These are phyloP conservation scores for Porites lutea DNA, from an alignment of 64 coral and sea anemone genomes.

Conservation along the genomic window DNA sequence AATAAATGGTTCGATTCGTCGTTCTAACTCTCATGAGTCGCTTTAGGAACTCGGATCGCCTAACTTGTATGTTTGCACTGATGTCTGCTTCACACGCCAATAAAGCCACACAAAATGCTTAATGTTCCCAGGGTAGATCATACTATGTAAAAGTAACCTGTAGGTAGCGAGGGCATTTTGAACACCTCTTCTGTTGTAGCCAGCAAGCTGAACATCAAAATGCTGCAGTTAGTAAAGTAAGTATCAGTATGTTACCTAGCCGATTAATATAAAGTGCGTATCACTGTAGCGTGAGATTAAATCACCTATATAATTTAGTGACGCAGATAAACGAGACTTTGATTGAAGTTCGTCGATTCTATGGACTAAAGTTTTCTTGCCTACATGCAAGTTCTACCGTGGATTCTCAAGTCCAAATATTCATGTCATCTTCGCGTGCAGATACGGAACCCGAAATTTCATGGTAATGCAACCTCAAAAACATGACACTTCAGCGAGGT, in stretches of 20 bases:
- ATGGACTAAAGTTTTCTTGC: no score
- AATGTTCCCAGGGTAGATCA: background rate
- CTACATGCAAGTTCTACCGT: no score
- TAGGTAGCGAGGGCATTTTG: no score
- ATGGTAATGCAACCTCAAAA: background rate
- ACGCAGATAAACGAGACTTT: no score
- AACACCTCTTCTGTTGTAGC: no score
- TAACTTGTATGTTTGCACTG: background rate
- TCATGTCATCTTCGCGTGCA: background rate
- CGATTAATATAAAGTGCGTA: background rate
- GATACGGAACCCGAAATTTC: background rate
- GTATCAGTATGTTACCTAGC: background rate
- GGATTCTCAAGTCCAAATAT: background rate
- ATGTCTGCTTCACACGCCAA: background rate
- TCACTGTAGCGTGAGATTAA: no score
- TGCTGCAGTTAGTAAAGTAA: background rate
- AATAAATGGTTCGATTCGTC: background rate
- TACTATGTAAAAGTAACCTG: background rate
- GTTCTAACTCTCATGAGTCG: background rate
- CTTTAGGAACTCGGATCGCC: background rate
- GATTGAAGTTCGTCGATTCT: no score
- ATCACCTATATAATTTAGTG: no score
- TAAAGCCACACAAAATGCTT: background rate
- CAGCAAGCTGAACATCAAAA: no score
- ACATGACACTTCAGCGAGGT: background rate